Evolutionary conservation across 2,113 vertebrate genomes (phyloP).

Genomic region (Fregata magnificens): DNA sequence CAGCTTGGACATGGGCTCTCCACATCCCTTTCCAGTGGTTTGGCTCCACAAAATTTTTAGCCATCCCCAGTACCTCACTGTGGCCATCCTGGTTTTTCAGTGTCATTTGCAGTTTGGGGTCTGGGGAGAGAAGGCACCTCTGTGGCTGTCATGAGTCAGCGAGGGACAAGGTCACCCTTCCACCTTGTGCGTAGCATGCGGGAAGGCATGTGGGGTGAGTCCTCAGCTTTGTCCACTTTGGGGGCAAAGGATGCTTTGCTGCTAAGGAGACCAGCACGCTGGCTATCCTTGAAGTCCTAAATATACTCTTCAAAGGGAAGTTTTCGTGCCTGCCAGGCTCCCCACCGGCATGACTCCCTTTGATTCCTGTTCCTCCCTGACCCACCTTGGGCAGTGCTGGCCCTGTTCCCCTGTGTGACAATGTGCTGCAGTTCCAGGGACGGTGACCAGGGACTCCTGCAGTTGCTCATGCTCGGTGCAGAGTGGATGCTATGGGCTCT

Average conservation of each 20-base stretch:
- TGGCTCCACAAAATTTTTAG: not conserved
- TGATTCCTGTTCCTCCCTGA: not conserved
- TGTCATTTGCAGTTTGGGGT: not conserved
- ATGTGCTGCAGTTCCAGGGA: accelerated
- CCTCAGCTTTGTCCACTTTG: not conserved
- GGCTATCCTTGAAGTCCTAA: not conserved
- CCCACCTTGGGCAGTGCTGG: not conserved
- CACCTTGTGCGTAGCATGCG: accelerated
- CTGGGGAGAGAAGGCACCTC: not conserved
- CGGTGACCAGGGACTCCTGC: not conserved
- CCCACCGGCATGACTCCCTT: not conserved
- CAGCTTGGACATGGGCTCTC: accelerated
- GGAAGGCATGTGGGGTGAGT: not conserved
- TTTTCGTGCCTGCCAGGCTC: not conserved
- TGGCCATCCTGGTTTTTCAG: not conserved
- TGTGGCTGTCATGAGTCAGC: not conserved
- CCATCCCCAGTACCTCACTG: not conserved
- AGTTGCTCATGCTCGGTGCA: accelerated
- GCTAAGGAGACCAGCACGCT: not conserved
- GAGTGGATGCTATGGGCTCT: not conserved
- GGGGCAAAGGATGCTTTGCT: not conserved
- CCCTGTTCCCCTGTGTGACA: not conserved
- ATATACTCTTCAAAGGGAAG: not conserved
- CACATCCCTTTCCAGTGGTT: too few species aligned
- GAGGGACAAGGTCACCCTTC: not conserved